phyloP scores from a whole-genome alignment of 2,888 invertebrate genomes.

The Lydus trimaculatus region DNA sequence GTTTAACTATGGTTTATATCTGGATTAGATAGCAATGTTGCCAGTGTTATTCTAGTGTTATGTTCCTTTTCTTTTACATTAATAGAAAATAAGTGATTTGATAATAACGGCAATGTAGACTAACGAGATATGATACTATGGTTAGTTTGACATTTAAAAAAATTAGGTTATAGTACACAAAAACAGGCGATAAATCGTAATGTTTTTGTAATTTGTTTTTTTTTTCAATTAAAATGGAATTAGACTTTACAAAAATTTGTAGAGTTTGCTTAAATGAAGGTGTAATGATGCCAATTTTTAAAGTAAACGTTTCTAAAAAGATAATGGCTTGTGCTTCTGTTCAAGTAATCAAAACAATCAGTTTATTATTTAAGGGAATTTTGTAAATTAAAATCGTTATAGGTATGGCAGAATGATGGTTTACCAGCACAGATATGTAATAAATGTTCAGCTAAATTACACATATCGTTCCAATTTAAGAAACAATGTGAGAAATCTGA shows the following conservation, averaged over 20 bases:
- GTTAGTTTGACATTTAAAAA: neutral
- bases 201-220: neutral
- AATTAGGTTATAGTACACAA: constrained; percentile 1
- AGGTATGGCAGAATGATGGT: constrained; percentile 63
- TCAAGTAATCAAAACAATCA: constrained; percentile 50
- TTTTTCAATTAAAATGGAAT: constrained; percentile 42
- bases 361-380: neutral
- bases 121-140: neutral
- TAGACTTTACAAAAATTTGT: constrained; percentile 59
- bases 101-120: neutral
- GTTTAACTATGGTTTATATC: neutral
- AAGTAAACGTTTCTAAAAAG: constrained; percentile 61
- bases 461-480: constrained; percentile 62
- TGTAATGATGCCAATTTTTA: constrained; percentile 60
- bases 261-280: constrained; percentile 59
- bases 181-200: neutral
- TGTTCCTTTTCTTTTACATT: neutral
- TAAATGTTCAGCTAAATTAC: constrained; percentile 60
- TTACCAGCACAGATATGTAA: constrained; percentile 61
- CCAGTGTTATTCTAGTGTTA: neutral
- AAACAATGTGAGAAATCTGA: constrained; percentile 62
- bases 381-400: constrained; percentile 10
- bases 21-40: neutral
- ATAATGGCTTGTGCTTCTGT: constrained; percentile 61
- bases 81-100: neutral